Evolutionary conservation across 1,140 invertebrate species (phyloP).

Genomic region (Tribolium madens): DNA sequence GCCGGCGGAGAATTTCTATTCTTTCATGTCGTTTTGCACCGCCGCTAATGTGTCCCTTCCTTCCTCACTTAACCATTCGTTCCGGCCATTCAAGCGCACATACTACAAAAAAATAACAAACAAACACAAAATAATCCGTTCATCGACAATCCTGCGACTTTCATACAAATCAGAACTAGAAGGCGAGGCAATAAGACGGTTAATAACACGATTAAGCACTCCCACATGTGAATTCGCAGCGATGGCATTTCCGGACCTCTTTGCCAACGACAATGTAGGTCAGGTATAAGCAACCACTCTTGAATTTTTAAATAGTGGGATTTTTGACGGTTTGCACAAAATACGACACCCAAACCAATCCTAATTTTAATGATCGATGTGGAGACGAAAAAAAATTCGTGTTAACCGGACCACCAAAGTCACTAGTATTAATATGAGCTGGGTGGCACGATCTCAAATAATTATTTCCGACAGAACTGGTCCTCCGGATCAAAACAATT

Average conservation of each 20-base stretch:
- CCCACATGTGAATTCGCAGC: not conserved
- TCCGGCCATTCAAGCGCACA: slow-evolving; percentile 39
- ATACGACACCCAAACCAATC: not conserved
- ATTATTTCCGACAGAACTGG: not conserved
- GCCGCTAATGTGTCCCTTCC: slow-evolving; percentile 40
- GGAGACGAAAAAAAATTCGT: slow-evolving; percentile 11
- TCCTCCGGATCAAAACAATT: not conserved
- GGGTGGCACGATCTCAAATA: slow-evolving; percentile 4
- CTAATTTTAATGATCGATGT: slow-evolving; percentile 36
- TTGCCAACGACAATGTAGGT: slow-evolving; percentile 21
- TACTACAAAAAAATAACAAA: slow-evolving; percentile 35
- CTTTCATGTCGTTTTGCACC: slow-evolving; percentile 30
- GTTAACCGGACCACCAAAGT: slow-evolving; percentile 23
- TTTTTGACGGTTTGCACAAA: slow-evolving; percentile 33
- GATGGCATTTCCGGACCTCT: slow-evolving; percentile 25
- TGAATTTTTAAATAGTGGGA: slow-evolving; percentile 9
- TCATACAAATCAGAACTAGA: slow-evolving; percentile 12
- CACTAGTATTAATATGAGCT: not conserved
- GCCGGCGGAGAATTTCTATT: slow-evolving; percentile 33
- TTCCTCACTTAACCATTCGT: slow-evolving; percentile 40
- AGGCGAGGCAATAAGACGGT: not conserved
- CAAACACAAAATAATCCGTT: slow-evolving; percentile 37
- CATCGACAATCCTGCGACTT: slow-evolving; percentile 4
- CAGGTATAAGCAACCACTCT: slow-evolving; percentile 30
- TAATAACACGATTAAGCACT: not conserved